Base-by-base conservation (phyloP, 2,888 invertebrate genomes). In the Idaea straminata region DNA sequence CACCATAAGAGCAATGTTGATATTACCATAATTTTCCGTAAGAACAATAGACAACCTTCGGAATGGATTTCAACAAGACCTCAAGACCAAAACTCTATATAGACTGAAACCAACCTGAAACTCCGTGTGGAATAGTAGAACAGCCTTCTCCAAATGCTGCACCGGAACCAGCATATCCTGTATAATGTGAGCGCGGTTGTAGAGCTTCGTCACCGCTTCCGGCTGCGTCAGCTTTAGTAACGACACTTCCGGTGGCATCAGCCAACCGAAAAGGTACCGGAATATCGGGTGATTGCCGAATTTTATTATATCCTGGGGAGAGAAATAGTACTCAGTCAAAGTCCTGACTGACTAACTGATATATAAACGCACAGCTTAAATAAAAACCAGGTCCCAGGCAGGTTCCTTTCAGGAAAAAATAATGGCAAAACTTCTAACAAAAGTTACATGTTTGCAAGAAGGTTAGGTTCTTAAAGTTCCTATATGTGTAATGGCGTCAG, bases 91-190 rank as follows among this genome's bases (percentile, higher is more conserved):
- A n/a, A n/a, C n/a, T 15, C 5, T 57, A 57, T n/a, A 38, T 35
- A 36, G 15, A 34, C 25, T 61, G 25, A 13, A 36, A 34, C 80
- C 68, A 72, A 95, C 96, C 90, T 95, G 87, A 67, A 96, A 93
- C 78, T 95, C 94, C 7, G 94, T 82, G 78, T 97, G 94, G 79
- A 97, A 96, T 64, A 94, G 84, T 15, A 93, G 78, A 0, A 97
- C 82, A 3, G 96, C 93, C 5, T 94, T 87, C 72, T 94, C 93
- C 64, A 97, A 81, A 5, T 83, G 84, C 6, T 93, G 87, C 4
- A 96, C 85, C 0, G 97, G 97, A 5, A 97, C 94, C 70, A 97
- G 88, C 95, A 97, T 96, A 82, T 97, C 97, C 81, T 97, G 95
- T 60, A 97, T 95, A 62, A 97, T 94, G 84, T 97, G 97, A 47